Conservation (phyloP, 2,113 vertebrate species). For the Pungitius pungitius region DNA sequence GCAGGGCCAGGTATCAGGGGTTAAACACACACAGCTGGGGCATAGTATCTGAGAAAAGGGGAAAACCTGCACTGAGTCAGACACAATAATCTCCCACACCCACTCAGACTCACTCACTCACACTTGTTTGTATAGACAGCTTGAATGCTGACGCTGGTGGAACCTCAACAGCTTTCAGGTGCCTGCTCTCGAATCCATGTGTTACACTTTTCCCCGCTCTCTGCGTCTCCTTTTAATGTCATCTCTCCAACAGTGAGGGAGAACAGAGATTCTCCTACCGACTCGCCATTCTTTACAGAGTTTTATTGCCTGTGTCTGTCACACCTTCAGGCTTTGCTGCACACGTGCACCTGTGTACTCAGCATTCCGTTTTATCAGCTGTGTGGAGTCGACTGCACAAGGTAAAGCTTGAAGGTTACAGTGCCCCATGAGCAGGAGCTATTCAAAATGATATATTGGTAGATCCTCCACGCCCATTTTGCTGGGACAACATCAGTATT, state of each 20-base stretch:
- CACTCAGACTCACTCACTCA: slow-evolving; percentile 1
- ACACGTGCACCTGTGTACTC: slow-evolving; percentile 60
- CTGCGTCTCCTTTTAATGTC: slow-evolving; percentile 63
- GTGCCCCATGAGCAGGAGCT: slow-evolving; percentile 31
- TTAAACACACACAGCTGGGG: slow-evolving; percentile 59
- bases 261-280: slow-evolving; percentile 27
- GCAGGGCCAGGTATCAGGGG: slow-evolving; percentile 39
- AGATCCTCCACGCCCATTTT: slow-evolving; percentile 55
- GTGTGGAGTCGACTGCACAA: slow-evolving; percentile 39
- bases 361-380: slow-evolving; percentile 59
- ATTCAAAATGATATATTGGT: slow-evolving; percentile 47
- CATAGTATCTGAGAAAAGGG: slow-evolving; percentile 1
- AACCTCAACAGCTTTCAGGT: slow-evolving; percentile 43
- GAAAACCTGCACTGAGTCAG: slow-evolving; percentile 7
- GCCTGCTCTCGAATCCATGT: slow-evolving; percentile 44
- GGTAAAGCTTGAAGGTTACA: slow-evolving; percentile 67
- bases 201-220: slow-evolving; percentile 32
- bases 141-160: slow-evolving; percentile 22
- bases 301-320: slow-evolving; percentile 71
- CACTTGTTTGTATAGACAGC: slow-evolving; percentile 38
- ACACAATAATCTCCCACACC: background rate
- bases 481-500: slow-evolving; percentile 55
- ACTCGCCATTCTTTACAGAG: slow-evolving; percentile 47
- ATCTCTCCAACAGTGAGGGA: slow-evolving; percentile 42
- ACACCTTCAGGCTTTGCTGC: slow-evolving; percentile 71